phyloP scores from a whole-genome alignment of 2,113 vertebrate genomes.

The Chiloscyllium plagiosum region DNA sequence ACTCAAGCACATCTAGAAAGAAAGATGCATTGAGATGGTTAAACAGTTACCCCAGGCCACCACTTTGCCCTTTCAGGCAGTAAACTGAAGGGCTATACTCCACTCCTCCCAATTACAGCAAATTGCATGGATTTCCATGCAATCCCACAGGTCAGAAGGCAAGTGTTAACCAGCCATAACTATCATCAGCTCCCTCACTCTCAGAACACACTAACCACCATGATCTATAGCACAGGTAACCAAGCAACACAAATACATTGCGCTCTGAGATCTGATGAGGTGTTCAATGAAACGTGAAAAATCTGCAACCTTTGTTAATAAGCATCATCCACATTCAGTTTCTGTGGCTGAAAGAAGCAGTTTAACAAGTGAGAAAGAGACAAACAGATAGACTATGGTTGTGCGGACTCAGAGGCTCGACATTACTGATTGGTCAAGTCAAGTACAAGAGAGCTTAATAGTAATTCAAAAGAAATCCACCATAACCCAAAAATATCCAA shows the following conservation, averaged over 20 bases:
- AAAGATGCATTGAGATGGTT: no score
- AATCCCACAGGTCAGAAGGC: background rate
- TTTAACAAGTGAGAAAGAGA: background rate
- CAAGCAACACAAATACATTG: background rate
- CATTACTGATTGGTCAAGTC: background rate
- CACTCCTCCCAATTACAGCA: background rate
- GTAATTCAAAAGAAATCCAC: background rate
- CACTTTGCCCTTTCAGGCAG: background rate
- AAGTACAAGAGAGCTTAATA: background rate
- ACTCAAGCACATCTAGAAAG: background rate
- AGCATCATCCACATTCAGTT: background rate
- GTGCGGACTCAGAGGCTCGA: background rate
- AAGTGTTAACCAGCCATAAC: background rate
- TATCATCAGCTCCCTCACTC: background rate
- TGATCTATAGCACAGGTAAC: background rate
- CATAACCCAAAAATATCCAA: background rate
- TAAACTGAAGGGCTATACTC: background rate
- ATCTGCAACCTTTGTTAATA: background rate
- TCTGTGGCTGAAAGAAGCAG: background rate
- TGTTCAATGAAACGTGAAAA: background rate
- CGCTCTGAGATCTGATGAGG: background rate
- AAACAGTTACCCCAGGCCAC: background rate
- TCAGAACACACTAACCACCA: background rate
- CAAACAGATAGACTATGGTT: background rate
- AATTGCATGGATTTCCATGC: background rate